A percentile compares a stretch with the other conserved stretches of the same genome.
Conservation (phyloP, 2,797 vertebrate species). For the Linurgus olivaceus region DNA sequence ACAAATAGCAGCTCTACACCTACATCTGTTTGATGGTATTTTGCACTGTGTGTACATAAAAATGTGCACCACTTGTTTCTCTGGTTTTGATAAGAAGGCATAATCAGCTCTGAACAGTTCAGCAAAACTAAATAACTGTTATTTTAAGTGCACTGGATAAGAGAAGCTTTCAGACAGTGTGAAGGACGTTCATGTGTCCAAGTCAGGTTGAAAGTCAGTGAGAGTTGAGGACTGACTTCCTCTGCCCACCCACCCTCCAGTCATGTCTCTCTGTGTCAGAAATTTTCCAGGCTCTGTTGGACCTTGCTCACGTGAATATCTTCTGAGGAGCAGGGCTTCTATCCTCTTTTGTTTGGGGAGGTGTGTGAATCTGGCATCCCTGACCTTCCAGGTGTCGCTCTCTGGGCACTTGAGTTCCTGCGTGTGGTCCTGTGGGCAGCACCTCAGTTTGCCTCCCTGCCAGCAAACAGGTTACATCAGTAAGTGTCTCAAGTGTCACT, state of each 20-base stretch:
- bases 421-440: fast-evolving
- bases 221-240: background rate
- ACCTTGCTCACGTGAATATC: background rate
- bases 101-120: background rate
- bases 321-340: background rate
- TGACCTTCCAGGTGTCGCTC: background rate
- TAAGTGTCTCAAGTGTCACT: background rate
- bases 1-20: slow-evolving; percentile 42
- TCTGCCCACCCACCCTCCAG: background rate
- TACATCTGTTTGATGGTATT: slow-evolving; percentile 49
- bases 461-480: background rate
- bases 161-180: background rate
- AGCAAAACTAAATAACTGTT: background rate
- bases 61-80: background rate
- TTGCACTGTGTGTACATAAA: background rate
- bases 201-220: background rate
- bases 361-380: fast-evolving
- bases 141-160: background rate
- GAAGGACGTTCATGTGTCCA: background rate
- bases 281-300: background rate
- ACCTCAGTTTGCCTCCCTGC: background rate
- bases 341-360: background rate
- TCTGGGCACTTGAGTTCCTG: background rate
- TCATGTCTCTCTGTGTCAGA: background rate
- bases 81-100: background rate